phyloP scores from a whole-genome alignment of 2,888 invertebrate species.

The Tetragonisca angustula region DNA sequence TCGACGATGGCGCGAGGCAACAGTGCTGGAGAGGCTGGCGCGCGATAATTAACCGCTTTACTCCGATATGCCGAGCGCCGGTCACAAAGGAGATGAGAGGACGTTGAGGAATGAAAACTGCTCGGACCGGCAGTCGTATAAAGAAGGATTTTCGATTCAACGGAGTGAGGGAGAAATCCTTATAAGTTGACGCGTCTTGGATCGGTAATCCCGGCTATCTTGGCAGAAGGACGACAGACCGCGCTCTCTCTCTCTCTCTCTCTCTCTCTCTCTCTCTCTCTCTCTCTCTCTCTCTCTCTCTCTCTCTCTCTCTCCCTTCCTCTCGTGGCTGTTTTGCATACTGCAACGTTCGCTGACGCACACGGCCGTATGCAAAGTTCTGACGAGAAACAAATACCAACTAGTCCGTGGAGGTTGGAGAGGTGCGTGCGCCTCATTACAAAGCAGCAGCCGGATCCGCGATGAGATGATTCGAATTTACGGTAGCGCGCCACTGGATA shows the following conservation, averaged over 20 bases:
- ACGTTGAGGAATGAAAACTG: slow-evolving; percentile 58
- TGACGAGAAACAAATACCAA: slow-evolving; percentile 74
- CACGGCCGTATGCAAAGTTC: slow-evolving; percentile 70
- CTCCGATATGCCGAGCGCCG: slow-evolving; percentile 10
- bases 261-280: slow-evolving; percentile 42
- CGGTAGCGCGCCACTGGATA: slow-evolving; percentile 43
- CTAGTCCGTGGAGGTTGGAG: slow-evolving; percentile 63
- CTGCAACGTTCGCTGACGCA: slow-evolving; percentile 57
- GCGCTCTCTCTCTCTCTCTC: slow-evolving; percentile 18
- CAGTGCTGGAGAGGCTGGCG: slow-evolving; percentile 4
- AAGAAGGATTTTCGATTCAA: slow-evolving; percentile 65
- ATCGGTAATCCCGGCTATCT: slow-evolving; percentile 64
- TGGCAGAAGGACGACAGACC: slow-evolving; percentile 59
- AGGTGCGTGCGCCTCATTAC: slow-evolving; percentile 70
- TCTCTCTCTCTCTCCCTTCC: slow-evolving; percentile 41
- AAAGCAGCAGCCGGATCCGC: slow-evolving; percentile 65
- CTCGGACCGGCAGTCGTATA: slow-evolving; percentile 45
- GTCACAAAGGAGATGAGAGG: slow-evolving; percentile 39
- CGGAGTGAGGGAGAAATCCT: slow-evolving; percentile 48
- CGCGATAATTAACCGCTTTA: slow-evolving; percentile 57
- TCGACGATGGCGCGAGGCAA: neutral
- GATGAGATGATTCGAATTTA: slow-evolving; percentile 68
- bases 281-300: slow-evolving; percentile 17
- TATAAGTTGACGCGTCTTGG: slow-evolving; percentile 63
- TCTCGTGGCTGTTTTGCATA: slow-evolving; percentile 65